Percentiles rank a stretch among this genome's conserved stretches.
Evolutionary conservation across 2,888 invertebrate species (phyloP).

Genomic region (Eupeodes latifasciatus): DNA sequence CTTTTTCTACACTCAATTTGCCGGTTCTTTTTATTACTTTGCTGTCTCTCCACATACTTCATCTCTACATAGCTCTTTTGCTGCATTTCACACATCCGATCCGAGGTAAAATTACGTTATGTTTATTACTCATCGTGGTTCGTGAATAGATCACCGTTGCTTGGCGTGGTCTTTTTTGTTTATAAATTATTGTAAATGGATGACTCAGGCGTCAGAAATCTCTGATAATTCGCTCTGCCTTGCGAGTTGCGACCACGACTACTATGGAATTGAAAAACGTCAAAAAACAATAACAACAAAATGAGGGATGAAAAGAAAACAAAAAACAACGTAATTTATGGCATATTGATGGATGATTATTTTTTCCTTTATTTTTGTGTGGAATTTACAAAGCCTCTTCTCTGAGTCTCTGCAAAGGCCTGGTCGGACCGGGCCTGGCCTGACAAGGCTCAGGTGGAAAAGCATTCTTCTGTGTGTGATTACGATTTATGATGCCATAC

Average conservation of each 20-base stretch:
- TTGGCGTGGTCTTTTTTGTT: conserved; percentile 57
- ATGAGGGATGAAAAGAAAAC: conserved; percentile 21
- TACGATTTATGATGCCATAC: conserved; percentile 46
- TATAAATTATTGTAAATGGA: conserved; percentile 40
- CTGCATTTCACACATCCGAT: conserved; percentile 47
- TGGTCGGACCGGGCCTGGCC: no score
- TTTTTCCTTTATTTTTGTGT: conserved; percentile 28
- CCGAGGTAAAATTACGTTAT: conserved; percentile 53
- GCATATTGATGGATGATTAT: conserved; percentile 63
- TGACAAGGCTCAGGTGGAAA: conserved; percentile 34
- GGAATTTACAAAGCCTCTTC: conserved; percentile 56
- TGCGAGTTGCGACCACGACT: not conserved
- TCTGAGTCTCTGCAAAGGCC: not conserved
- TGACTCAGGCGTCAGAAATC: conserved; percentile 57
- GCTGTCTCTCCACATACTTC: no score
- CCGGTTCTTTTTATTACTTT: conserved; percentile 35
- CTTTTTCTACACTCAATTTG: conserved; percentile 25
- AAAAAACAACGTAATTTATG: conserved; percentile 59
- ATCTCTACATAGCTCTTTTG: not conserved
- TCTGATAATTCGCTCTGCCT: conserved; percentile 39
- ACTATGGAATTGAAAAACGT: conserved; percentile 26
- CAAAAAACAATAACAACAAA: conserved; percentile 8
- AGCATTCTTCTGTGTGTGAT: conserved; percentile 39
- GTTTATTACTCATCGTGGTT: conserved; percentile 65
- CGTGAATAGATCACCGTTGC: conserved; percentile 69